A percentile compares a stretch with the other conserved stretches of the same genome.
Evolutionary conservation across 2,113 vertebrate genomes (phyloP).

Genomic region (Apteryx owenii): DNA sequence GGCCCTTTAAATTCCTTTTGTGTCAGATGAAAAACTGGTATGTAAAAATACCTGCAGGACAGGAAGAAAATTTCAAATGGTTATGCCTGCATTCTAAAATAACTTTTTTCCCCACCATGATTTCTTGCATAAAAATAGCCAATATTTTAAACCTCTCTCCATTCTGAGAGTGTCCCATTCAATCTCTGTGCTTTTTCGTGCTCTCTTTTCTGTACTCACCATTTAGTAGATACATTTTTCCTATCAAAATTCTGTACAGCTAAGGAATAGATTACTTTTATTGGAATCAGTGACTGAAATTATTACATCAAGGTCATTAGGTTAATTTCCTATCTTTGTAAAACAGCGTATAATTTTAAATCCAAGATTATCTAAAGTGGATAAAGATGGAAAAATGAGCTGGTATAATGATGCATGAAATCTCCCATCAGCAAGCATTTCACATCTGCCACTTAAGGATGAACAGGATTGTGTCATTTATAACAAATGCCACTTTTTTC

Average conservation of each 20-base stretch:
- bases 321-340: conserved; percentile 30
- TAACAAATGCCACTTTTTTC: conserved; percentile 25
- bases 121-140: background rate
- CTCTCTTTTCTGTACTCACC: background rate
- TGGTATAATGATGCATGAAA: conserved; percentile 3
- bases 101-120: background rate
- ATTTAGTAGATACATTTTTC: background rate
- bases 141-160: background rate
- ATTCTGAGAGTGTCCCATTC: background rate
- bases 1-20: background rate
- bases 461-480: background rate
- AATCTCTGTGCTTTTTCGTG: background rate
- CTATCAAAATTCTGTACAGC: background rate
- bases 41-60: background rate
- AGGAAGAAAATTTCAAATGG: background rate
- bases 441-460: conserved; percentile 9
- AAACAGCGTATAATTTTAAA: conserved; percentile 40
- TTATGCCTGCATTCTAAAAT: background rate
- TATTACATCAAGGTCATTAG: background rate
- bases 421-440: background rate
- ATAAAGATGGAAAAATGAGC: conserved; percentile 32
- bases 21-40: background rate
- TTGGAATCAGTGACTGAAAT: conserved; percentile 2
- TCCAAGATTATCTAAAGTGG: conserved; percentile 12
- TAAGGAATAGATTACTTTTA: background rate